Conservation (phyloP, 2,888 invertebrate species). For the Heliconius ismenius region DNA sequence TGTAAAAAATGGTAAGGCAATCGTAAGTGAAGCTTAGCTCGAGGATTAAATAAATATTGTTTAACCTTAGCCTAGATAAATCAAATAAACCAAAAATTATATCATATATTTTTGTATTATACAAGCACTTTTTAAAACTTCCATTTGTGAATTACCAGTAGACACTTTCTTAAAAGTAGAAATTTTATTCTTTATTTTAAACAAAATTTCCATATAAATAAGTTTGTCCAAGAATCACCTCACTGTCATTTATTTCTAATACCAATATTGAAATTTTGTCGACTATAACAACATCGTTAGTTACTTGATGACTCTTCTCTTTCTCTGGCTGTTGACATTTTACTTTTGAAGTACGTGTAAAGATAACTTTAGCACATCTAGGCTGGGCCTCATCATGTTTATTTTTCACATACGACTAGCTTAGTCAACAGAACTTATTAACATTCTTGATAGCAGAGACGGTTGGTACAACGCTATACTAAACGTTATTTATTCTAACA, state of each 20-base stretch:
- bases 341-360: conserved; percentile 65
- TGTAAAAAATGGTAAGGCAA: not conserved
- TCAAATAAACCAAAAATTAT: not conserved
- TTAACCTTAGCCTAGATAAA: not conserved
- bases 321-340: conserved; percentile 79
- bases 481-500: conserved; percentile 42
- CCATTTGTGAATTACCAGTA: not conserved
- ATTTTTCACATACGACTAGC: conserved; percentile 70
- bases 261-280: conserved; percentile 31
- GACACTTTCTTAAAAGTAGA: not conserved
- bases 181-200: not conserved
- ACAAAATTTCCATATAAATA: not conserved
- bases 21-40: not conserved
- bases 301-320: conserved; percentile 60
- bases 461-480: conserved; percentile 54
- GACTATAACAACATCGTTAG: conserved; percentile 53
- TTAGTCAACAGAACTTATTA: conserved; percentile 66
- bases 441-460: conserved; percentile 58
- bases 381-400: conserved; percentile 63
- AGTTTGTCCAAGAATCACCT: conserved; percentile 10
- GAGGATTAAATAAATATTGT: not conserved
- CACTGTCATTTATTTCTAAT: conserved; percentile 25
- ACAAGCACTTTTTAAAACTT: not conserved
- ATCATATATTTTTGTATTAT: not conserved
- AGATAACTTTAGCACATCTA: conserved; percentile 78